Evolutionary conservation across 2,797 vertebrate species (phyloP).

Genomic region (Pseudotriccus pelzelni): DNA sequence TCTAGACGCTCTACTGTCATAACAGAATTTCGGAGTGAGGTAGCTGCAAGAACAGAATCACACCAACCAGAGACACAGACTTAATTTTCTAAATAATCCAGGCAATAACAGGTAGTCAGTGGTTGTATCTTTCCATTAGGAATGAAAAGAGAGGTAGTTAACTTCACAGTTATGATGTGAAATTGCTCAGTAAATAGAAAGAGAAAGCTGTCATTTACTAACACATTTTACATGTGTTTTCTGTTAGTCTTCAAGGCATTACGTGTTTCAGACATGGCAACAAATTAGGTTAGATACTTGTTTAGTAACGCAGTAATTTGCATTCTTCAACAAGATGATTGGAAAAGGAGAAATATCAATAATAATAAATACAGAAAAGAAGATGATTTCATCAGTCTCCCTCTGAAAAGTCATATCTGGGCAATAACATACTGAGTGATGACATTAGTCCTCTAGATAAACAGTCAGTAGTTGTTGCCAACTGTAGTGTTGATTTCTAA

Average conservation of each 20-base stretch:
- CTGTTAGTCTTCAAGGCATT: neutral
- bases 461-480: constrained; percentile 15
- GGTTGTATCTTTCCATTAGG: neutral
- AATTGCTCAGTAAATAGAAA: neutral
- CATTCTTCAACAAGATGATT: neutral
- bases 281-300: neutral
- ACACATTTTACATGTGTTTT: neutral
- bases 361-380: neutral
- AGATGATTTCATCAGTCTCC: neutral
- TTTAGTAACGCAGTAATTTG: neutral
- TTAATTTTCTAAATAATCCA: neutral
- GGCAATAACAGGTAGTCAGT: neutral
- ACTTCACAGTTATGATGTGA: neutral
- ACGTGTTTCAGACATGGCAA: neutral
- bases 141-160: neutral
- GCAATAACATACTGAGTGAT: neutral
- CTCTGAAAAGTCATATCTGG: neutral
- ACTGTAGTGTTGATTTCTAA: constrained; percentile 1
- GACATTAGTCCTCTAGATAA: neutral
- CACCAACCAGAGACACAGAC: neutral
- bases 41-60: neutral
- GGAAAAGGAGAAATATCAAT: neutral
- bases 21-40: neutral
- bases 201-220: neutral
- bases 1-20: neutral